Evolutionary conservation across 2,113 vertebrate species (phyloP).

Genomic region (Tinamus guttatus): DNA sequence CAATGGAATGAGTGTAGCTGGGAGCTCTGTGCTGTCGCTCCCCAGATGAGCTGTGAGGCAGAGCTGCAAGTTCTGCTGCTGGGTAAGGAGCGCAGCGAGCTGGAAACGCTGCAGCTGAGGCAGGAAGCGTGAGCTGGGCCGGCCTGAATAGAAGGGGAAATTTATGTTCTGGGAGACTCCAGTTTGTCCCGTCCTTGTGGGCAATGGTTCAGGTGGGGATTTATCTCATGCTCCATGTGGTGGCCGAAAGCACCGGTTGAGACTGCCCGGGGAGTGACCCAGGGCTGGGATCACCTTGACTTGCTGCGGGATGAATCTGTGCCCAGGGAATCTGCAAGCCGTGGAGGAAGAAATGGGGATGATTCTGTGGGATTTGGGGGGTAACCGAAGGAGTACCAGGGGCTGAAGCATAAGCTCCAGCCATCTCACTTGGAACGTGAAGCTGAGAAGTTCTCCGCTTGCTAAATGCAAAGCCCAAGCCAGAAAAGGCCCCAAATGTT

Average conservation of each 20-base stretch:
- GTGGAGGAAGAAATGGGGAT: too few relatives aligned
- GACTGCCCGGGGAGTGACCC: too few relatives aligned
- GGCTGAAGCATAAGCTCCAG: too few relatives aligned
- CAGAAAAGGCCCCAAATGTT: background rate
- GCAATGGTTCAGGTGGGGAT: background rate
- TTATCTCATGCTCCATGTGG: background rate
- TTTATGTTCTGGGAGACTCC: background rate
- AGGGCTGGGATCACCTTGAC: background rate
- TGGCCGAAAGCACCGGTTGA: accelerated
- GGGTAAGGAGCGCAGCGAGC: too few relatives aligned
- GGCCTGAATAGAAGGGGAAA: accelerated
- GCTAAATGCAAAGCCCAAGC: too few relatives aligned
- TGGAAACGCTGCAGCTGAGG: background rate
- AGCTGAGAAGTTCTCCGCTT: too few relatives aligned
- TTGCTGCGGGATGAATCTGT: too few relatives aligned
- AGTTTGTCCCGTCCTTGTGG: background rate
- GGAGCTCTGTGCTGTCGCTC: accelerated
- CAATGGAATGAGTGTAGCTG: accelerated
- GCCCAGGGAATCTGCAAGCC: too few relatives aligned
- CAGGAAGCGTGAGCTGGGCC: background rate
- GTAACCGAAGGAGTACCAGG: too few relatives aligned
- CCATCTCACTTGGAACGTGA: too few relatives aligned
- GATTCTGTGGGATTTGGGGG: too few relatives aligned
- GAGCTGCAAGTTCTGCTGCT: accelerated
- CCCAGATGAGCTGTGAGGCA: too few relatives aligned